Evolutionary conservation across 2,888 invertebrate genomes (phyloP).

Genomic region (Teleogryllus oceanicus): DNA sequence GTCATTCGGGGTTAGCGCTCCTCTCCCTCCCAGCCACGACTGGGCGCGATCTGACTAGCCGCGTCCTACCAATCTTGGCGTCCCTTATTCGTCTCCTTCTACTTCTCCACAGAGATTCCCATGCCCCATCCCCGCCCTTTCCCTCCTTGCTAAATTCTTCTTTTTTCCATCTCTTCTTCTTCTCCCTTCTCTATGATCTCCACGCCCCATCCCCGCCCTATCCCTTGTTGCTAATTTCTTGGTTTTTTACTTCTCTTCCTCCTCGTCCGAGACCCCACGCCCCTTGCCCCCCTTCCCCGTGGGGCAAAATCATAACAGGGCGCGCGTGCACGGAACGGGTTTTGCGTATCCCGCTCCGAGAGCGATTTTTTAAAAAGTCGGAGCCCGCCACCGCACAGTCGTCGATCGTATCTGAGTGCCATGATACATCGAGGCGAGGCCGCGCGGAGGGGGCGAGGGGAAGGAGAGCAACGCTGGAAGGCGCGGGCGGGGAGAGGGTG

Average conservation of each 20-base stretch:
- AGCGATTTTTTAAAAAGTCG: not conserved
- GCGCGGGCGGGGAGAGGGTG: not conserved
- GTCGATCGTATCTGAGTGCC: conserved; percentile 9
- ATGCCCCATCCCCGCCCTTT: too few species aligned
- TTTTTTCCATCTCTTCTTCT: not conserved
- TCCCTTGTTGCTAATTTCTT: not conserved
- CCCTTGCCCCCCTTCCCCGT: not conserved
- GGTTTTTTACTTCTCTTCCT: not conserved
- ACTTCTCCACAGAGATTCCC: too few species aligned
- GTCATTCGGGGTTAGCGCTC: too few species aligned
- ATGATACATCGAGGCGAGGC: not conserved
- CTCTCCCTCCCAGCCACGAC: too few species aligned
- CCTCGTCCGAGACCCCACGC: not conserved
- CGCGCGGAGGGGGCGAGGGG: not conserved
- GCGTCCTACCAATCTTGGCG: too few species aligned
- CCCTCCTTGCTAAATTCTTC: not conserved
- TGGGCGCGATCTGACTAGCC: too few species aligned
- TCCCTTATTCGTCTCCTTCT: too few species aligned
- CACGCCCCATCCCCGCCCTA: too few species aligned
- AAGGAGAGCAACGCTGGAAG: not conserved
- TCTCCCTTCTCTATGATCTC: not conserved
- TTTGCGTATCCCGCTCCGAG: not conserved
- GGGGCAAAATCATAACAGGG: conserved; percentile 3
- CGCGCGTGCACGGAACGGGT: not conserved
- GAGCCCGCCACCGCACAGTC: not conserved